Evolutionary conservation across 2,888 invertebrate species (phyloP).

Genomic region (Byasa hedistus): DNA sequence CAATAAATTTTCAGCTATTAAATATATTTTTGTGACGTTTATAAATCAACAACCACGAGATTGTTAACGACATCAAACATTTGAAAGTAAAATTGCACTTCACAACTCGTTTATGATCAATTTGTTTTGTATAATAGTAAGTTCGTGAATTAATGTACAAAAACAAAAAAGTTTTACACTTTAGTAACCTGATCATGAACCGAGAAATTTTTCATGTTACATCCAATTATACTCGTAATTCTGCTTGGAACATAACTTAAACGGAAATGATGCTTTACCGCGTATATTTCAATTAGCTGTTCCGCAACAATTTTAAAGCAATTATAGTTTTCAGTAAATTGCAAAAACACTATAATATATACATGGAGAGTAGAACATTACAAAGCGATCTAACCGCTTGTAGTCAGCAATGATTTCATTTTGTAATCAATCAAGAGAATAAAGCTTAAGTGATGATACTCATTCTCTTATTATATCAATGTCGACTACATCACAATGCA

Average conservation of each 20-base stretch:
- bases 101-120: neutral
- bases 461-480: slow-evolving; percentile 40
- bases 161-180: neutral
- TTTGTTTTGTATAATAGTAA: neutral
- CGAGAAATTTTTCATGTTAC: slow-evolving; percentile 7
- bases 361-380: slow-evolving; percentile 31
- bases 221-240: slow-evolving; percentile 10
- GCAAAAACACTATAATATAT: slow-evolving; percentile 29
- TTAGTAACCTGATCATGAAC: neutral
- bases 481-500: slow-evolving; percentile 47
- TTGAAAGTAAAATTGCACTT: too few species aligned
- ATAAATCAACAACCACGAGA: too few species aligned
- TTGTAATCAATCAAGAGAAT: slow-evolving; percentile 36
- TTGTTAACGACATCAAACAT: too few species aligned
- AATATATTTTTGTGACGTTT: too few species aligned
- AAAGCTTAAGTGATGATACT: slow-evolving; percentile 32
- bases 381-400: slow-evolving; percentile 40
- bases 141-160: neutral
- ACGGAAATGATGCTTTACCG: slow-evolving; percentile 16
- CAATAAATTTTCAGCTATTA: too few species aligned
- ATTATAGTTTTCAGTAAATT: slow-evolving; percentile 5
- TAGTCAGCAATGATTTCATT: slow-evolving; percentile 35
- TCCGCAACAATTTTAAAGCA: slow-evolving; percentile 8
- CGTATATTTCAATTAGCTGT: slow-evolving; percentile 13
- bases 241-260: slow-evolving; percentile 2